Conservation (phyloP, 2,113 vertebrate species). For the Entomyzon cyanotis region DNA sequence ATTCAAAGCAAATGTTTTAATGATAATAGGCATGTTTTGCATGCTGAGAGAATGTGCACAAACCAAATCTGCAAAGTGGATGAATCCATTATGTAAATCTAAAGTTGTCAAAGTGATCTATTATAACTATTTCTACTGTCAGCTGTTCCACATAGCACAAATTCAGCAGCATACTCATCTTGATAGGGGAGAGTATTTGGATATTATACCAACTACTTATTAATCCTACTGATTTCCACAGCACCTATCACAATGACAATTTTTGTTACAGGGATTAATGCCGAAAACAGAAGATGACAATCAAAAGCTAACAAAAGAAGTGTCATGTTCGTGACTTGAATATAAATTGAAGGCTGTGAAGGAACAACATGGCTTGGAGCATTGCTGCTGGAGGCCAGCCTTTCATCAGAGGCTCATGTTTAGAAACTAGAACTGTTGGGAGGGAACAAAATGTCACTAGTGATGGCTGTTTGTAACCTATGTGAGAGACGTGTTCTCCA, state of each 20-base stretch:
- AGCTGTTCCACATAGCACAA: constrained; percentile 37
- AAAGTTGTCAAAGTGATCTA: constrained; percentile 61
- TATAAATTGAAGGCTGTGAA: not conserved
- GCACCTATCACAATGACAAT: not conserved
- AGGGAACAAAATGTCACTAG: not conserved
- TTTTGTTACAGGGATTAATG: not conserved
- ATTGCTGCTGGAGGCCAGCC: constrained; percentile 4
- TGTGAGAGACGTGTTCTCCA: not conserved
- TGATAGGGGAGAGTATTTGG: not conserved
- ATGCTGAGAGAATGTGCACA: not conserved
- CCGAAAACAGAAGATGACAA: not conserved
- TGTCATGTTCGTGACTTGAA: not conserved
- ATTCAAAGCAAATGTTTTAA: not conserved
- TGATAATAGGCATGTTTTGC: not conserved
- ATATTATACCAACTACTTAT: not conserved
- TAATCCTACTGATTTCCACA: constrained; percentile 17
- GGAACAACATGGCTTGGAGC: not conserved
- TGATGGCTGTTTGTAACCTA: not conserved
- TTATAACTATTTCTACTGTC: constrained; percentile 50
- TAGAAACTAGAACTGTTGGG: constrained; percentile 4
- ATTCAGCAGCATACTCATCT: not conserved
- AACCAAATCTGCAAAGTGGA: constrained; percentile 11
- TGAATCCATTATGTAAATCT: constrained; percentile 53
- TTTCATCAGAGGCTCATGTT: not conserved
- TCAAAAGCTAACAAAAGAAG: constrained; percentile 4